Conservation (phyloP, 1,140 invertebrate genomes). For the Tetramorium alpestre region DNA sequence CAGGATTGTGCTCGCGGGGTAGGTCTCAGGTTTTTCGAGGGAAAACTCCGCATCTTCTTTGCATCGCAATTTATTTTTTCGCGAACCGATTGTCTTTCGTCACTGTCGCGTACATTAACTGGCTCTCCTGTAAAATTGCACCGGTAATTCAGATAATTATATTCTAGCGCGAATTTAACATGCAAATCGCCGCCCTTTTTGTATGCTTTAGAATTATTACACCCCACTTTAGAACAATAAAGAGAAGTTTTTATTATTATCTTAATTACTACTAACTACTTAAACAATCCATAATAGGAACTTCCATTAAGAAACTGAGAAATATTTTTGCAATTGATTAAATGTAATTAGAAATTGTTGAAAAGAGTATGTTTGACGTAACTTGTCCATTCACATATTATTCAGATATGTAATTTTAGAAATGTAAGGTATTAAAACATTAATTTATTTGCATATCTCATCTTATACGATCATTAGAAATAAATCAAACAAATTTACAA, state of each 20-base stretch:
- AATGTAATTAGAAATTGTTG: neutral
- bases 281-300: neutral
- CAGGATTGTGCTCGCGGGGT: neutral
- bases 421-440: neutral
- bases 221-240: neutral
- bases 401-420: neutral
- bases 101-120: neutral
- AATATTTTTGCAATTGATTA: neutral
- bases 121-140: neutral
- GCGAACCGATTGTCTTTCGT: neutral
- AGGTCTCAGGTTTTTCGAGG: slow-evolving; percentile 15
- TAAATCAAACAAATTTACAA: neutral
- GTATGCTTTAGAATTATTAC: neutral
- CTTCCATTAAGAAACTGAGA: neutral
- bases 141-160: neutral
- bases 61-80: neutral
- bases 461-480: neutral
- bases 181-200: neutral
- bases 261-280: neutral
- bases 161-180: neutral
- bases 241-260: neutral
- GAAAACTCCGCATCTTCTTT: neutral
- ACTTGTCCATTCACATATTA: neutral
- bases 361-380: neutral
- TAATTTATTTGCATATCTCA: neutral